Base-by-base conservation (phyloP, 2,888 invertebrate species). In the Rhamnusium bicolor region DNA sequence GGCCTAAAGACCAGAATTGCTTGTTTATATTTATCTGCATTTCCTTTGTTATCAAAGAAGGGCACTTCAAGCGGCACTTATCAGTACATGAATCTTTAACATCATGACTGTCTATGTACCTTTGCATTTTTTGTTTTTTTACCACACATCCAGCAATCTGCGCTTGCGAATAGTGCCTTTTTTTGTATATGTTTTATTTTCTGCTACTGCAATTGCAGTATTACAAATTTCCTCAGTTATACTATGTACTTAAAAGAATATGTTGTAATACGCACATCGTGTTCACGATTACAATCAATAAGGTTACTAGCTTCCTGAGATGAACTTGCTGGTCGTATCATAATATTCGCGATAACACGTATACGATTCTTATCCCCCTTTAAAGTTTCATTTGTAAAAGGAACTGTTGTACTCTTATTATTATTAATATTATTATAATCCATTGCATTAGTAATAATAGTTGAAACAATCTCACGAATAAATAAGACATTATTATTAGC, bases 341-440 rank as follows among this genome's bases (percentile, higher is more conserved):
- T 49, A 49, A 49, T 49, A 49, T 49, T 16, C 49, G n/a, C 16
- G 7, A 7, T 49, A 49, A 49, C 14, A 49, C 14, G 6, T 49
- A 49, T 49, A 49, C 49, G 49, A 49, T 49, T 49, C 49, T 49
- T 16, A 49, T 49, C 6, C 49, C 49, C 14, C 49, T 49, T 49
- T 49, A 49, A 49, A 49, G 49, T 16, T 49, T 49, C 49, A 49
- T 49, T 49, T 49, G 49, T 49, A 49, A 49, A 49, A 49, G 49
- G n/a, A 49, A 49, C 6, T 4, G 24, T 24, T 49, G 6, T 49
- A 49, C 16, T 49, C 14, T 24, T 24, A n/a, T n/a, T n/a, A 24
- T 49, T 49, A 49, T 49, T 49, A n/a, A n/a, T n/a, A 49, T 49
- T 49, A 49, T 16, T 49, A 49, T 49, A 49, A 49, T 49, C 49